Base-by-base conservation (phyloP, 2,888 invertebrate genomes). In the Dromius quadrimaculatus region DNA sequence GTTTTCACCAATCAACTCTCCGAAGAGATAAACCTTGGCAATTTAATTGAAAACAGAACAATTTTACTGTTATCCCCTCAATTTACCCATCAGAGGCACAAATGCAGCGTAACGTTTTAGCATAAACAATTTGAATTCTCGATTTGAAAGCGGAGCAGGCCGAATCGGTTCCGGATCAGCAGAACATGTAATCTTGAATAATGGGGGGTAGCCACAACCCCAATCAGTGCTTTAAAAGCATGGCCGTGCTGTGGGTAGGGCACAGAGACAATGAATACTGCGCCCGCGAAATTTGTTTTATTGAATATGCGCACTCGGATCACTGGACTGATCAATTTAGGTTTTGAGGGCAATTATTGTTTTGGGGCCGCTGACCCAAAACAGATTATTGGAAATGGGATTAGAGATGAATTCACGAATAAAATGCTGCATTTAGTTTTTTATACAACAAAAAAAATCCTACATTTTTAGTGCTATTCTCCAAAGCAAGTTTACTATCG, bases 101-200 rank as follows among this genome's bases (percentile, higher is more conserved):
- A 36, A 36, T 36, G 36, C 36, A 36, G 36, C 3, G 11, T n/a
- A 36, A 36, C 36, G 11, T 36, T 23, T 15, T 32, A 28, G 28
- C 15, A 54, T 54, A 54, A 54, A 54, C 50, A 54, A 54, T 54
- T 54, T 15, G 15, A 2, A 8, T 11, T 41, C 15, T 15, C 13
- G 28, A 15, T 54, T 54, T 19, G 47, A 47, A 47, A 20, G 6
- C 47, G 11, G 22, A 47, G 47, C 47, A 11, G 41, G 28, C 23
- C 50, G 50, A 23, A 54, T 54, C 45, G 23, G 23, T 54, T 54
- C 28, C 50, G 28, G 50, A 23, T 54, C 50, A 54, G 23, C 50
- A 23, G 50, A 54, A 32, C 50, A 54, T 54, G 50, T 54, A 54
- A 54, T 54, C 50, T 54, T 54, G 50, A 54, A 54, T 54, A 54